These are phyloP conservation scores for Phalanger gymnotis DNA, from an alignment of 2,797 vertebrate genomes.

Conservation along the genomic window DNA sequence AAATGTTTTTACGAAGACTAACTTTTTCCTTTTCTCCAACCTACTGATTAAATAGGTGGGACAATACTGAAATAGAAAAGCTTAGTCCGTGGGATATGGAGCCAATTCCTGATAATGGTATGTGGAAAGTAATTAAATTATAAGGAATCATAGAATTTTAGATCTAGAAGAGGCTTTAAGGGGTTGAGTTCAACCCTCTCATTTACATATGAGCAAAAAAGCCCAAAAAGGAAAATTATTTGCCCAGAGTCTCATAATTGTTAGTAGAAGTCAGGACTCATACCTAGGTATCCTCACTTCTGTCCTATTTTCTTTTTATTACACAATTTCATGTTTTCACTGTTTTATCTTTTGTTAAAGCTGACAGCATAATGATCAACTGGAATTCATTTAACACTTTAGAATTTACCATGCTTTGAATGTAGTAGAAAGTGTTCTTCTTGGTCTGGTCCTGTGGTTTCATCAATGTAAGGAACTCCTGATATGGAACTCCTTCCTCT, in stretches of 20 bases:
- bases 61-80: slow-evolving; percentile 96
- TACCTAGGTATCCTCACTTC: background rate
- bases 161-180: background rate
- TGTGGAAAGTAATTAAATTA: slow-evolving; percentile 45
- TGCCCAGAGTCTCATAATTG: background rate
- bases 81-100: slow-evolving; percentile 99
- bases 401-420: background rate
- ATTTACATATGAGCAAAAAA: background rate
- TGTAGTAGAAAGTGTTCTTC: background rate
- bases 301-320: background rate
- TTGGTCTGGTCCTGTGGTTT: background rate
- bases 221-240: background rate
- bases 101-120: slow-evolving; percentile 95
- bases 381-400: background rate
- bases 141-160: background rate
- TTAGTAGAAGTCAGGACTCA: background rate
- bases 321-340: background rate
- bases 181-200: background rate
- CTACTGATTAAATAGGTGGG: slow-evolving; percentile 89
- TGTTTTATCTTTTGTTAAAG: background rate
- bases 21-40: slow-evolving; percentile 45
- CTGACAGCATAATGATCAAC: background rate
- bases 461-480: background rate
- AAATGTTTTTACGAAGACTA: slow-evolving; percentile 31
- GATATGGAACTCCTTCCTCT: background rate